Base-by-base conservation (phyloP, 2,113 vertebrate species). In the Eurystomus gularis region DNA sequence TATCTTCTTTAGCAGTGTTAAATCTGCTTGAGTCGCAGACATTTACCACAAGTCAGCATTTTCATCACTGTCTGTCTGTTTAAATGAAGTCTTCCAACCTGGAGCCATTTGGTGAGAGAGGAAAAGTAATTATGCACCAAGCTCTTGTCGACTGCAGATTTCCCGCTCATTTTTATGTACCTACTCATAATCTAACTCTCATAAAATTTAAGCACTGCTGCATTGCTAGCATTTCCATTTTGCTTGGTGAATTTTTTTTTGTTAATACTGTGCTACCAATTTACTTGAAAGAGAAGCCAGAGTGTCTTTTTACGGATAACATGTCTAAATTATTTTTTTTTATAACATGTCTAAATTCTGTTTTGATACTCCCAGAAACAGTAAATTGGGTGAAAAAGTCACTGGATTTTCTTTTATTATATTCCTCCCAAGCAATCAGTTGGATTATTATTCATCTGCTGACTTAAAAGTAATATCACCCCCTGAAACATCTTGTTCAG, bases 131-230 rank as follows among this genome's bases (percentile, higher is more conserved):
- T 94, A 95, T 78, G 94, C 86, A 91, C 86, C 54, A 62, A 72
- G 78, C 79, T 97, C 97, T 92, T 97, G 94, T 94, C 80, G 52
- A 90, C 55, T 90, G 89, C 61, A 95, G 92, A 83, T 93, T 96
- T 97, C 92, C 93, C 51, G 11, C 96, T 97, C 94, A 46, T 62
- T 96, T 97, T 97, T 96, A 97, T 96, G 87, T 93, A 96, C 89
- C 94, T 88, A 95, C 95, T 97, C 97, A 96, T 97, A 97, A 98
- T 97, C 94, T 92, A 71, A 64, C 95, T 96, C 90, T 48, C 88
- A 95, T 97, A 97, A 98, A 97, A 97, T 91, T 77, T 96, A 97
- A 98, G 94, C 77, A 92, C 92, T 87, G 55, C 95, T 95, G 97
- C 97, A 95, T 82, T 87, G 97, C 90, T 96, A 94, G 94, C 96